A percentile compares a stretch with the other conserved stretches of the same genome.
These are phyloP conservation scores for Ceratoteleas bidentatus DNA, from an alignment of 1,140 invertebrate genomes.

Conservation along the genomic window DNA sequence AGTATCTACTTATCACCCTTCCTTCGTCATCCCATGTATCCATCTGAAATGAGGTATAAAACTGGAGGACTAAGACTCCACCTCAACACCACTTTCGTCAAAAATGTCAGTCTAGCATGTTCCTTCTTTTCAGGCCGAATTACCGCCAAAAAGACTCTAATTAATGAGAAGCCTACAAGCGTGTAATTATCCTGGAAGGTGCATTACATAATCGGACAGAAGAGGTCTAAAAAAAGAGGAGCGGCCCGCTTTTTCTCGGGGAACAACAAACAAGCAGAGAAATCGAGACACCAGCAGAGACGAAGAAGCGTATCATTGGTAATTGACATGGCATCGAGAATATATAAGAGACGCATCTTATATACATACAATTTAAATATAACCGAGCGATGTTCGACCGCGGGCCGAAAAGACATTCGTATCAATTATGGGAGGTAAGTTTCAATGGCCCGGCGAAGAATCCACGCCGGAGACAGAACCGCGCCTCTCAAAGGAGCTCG, in stretches of 20 bases:
- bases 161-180: conserved; percentile 24
- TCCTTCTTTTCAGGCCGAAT: not conserved
- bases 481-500: conserved; percentile 68
- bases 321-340: conserved; percentile 69
- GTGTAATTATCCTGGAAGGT: conserved; percentile 16
- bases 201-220: conserved; percentile 37
- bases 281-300: conserved; percentile 62
- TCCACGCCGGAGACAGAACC: conserved; percentile 66
- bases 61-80: too few species aligned
- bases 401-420: conserved; percentile 78
- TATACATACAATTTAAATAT: conserved; percentile 70
- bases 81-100: too few species aligned
- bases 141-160: conserved; percentile 21
- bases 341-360: conserved; percentile 67
- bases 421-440: conserved; percentile 80
- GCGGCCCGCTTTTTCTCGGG: conserved; percentile 24
- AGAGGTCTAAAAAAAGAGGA: conserved; percentile 2
- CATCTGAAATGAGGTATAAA: too few species aligned
- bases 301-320: conserved; percentile 66
- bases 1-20: too few species aligned
- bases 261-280: conserved; percentile 56
- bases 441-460: conserved; percentile 66
- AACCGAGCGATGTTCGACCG: conserved; percentile 67
- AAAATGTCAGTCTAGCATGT: too few species aligned
- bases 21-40: too few species aligned